Evolutionary conservation across 2,888 invertebrate species (phyloP).

Genomic region (Melieria crassipennis): DNA sequence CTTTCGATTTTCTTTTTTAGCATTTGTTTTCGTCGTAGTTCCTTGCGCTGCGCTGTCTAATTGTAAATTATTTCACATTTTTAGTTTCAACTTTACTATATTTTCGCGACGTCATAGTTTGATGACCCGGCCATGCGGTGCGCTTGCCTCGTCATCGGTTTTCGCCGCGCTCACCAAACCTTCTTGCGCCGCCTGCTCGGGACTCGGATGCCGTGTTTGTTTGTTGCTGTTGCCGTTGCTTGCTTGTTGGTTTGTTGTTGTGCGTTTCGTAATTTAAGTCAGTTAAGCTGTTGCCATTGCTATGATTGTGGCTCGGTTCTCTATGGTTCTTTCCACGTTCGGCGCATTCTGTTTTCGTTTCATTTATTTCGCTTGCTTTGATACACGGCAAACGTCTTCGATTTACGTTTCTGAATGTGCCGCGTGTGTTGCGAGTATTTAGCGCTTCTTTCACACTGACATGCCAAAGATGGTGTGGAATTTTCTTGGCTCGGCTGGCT

Average conservation of each 20-base stretch:
- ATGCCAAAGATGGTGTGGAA: too few species aligned
- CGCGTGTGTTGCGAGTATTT: too few species aligned
- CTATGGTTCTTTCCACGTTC: slow-evolving; percentile 2
- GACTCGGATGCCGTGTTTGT: background rate
- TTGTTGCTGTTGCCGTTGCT: slow-evolving; percentile 1
- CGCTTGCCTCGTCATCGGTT: slow-evolving; percentile 52
- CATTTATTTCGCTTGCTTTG: too few species aligned
- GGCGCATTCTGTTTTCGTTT: too few species aligned
- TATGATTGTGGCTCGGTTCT: slow-evolving; percentile 6
- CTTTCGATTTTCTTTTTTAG: slow-evolving; percentile 4
- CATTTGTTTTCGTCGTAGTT: slow-evolving; percentile 4
- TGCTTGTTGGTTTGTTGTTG: slow-evolving; percentile 12
- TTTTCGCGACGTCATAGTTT: slow-evolving; percentile 53
- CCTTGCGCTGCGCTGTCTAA: background rate
- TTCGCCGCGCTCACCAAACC: slow-evolving; percentile 33
- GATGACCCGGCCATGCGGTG: slow-evolving; percentile 49
- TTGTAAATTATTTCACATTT: slow-evolving; percentile 15
- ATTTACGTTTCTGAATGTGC: too few species aligned
- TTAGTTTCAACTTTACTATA: slow-evolving; percentile 13
- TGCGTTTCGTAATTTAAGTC: slow-evolving; percentile 15
- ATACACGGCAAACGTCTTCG: too few species aligned
- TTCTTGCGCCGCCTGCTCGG: too few species aligned
- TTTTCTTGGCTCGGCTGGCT: too few species aligned
- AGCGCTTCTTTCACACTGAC: too few species aligned
- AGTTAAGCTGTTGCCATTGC: slow-evolving; percentile 25